Evolutionary conservation across 2,888 invertebrate genomes (phyloP).

Genomic region (Mystacides longicornis): DNA sequence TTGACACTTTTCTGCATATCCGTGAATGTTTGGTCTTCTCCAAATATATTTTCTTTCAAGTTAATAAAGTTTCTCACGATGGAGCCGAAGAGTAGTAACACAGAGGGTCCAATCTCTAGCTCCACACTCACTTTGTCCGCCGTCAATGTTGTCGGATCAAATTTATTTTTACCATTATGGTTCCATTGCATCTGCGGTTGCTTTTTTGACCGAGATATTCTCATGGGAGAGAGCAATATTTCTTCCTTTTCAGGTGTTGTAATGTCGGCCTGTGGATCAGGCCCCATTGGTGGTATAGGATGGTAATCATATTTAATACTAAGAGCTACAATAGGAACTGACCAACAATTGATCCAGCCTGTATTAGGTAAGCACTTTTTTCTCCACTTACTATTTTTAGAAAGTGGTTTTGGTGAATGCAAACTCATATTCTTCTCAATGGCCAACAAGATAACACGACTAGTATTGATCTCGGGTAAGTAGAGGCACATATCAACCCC

Average conservation of each 20-base stretch:
- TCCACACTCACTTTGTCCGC: slow-evolving; percentile 89
- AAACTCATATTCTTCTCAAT: slow-evolving; percentile 85
- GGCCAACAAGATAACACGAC: slow-evolving; percentile 71
- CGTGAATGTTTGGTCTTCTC: slow-evolving; percentile 89
- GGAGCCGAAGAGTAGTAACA: slow-evolving; percentile 85
- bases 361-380: slow-evolving; percentile 62
- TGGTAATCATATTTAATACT: slow-evolving; percentile 89
- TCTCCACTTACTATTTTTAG: slow-evolving; percentile 61
- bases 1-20: slow-evolving; percentile 74
- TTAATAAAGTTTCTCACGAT: slow-evolving; percentile 84
- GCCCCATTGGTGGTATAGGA: slow-evolving; percentile 83
- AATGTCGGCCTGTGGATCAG: slow-evolving; percentile 83
- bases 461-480: slow-evolving; percentile 87
- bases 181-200: slow-evolving; percentile 63
- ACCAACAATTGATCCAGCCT: slow-evolving; percentile 97
- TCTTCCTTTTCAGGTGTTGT: slow-evolving; percentile 94
- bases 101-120: slow-evolving; percentile 90
- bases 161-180: slow-evolving; percentile 60
- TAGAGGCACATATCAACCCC: slow-evolving; percentile 85
- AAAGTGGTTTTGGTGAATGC: slow-evolving; percentile 53
- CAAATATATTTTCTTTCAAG: slow-evolving; percentile 94
- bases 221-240: slow-evolving; percentile 82
- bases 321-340: slow-evolving; percentile 87
- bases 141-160: slow-evolving; percentile 78
- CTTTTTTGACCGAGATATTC: slow-evolving; percentile 74